Base-by-base conservation (phyloP, 2,888 invertebrate genomes). In the Drosophila diplacantha region DNA sequence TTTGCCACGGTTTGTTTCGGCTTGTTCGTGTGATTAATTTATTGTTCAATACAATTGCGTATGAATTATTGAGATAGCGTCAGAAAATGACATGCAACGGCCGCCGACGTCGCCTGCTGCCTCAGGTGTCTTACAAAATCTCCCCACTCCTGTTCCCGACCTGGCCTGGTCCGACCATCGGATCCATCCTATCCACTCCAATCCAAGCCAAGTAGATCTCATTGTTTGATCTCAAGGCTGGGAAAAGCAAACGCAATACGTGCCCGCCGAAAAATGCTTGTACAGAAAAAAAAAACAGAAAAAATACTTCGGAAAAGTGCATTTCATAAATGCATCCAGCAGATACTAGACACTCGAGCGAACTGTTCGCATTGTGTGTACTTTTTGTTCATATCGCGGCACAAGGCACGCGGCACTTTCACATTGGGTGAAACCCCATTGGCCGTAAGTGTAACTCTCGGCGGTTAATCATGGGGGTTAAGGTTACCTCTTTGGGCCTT, bases 1-100 rank as follows among this genome's bases (percentile, higher is more conserved):
- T 11, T 26, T 54, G 56, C 39, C 37, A 18, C 29, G 35, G 57
- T 61, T 69, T 64, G 54, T 50, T 74, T 59, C 57, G 50, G 73
- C 76, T 81, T 75, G 76, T 79, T 79, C 82, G 82, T 77, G 80
- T 77, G 76, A 77, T 81, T 77, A 81, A 77, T 77, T 77, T 77
- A 77, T 77, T 77, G 82, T 79, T 79, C 82, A 77, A 77, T 81
- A 76, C 76, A 77, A 77, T 77, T 77, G 76, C 82, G 80, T 77
- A 77, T 76, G 82, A 76, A 76, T 76, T 76, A 76, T 77, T 81
- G 76, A 77, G 76, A 77, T 77, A 79, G 72, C 66, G 76, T 79
- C 76, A 79, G 74, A 75, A 77, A 77, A 81, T 81, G 76, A 81
- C 76, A 79, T 77, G 76, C 82, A 81, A 81, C 69, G 62, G 75